These are phyloP conservation scores for Drosophila aff. DNA, from an alignment of 1,140 invertebrate genomes.

Conservation along the genomic window DNA sequence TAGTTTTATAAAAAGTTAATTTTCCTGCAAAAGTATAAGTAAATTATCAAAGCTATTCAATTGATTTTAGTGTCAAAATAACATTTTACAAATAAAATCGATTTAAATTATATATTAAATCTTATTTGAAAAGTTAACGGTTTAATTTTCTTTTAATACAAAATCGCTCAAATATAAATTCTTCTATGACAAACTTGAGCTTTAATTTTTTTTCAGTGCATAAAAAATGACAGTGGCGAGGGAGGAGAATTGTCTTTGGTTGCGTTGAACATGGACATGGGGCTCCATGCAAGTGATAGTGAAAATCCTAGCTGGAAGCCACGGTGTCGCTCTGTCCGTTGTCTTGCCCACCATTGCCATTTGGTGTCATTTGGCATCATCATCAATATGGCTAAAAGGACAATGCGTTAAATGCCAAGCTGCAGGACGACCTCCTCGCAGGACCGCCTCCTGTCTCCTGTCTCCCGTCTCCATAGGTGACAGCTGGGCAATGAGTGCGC, in stretches of 20 bases:
- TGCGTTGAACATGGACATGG: constrained; percentile 17
- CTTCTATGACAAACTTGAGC: not conserved
- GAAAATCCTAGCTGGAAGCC: constrained; percentile 74
- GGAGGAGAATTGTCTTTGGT: not conserved
- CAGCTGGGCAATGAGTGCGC: constrained; percentile 71
- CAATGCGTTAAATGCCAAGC: constrained; percentile 79
- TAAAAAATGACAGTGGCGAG: constrained; percentile 1
- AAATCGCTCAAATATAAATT: no score
- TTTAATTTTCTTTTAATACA: no score
- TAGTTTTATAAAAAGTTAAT: no score
- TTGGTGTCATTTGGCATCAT: constrained; percentile 82
- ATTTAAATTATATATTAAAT: no score
- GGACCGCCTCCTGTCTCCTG: not conserved
- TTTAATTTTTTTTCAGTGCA: not conserved
- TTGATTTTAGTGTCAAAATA: no score
- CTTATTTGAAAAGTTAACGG: no score
- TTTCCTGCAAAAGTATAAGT: no score
- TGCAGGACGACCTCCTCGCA: constrained; percentile 22
- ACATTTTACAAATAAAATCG: no score
- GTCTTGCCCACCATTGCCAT: constrained; percentile 68
- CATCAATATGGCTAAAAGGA: constrained; percentile 84
- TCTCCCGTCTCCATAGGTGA: constrained; percentile 33
- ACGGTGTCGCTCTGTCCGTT: constrained; percentile 67
- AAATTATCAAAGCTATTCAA: no score
- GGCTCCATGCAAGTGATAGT: constrained; percentile 66